These are phyloP conservation scores for Eupithecia inturbata DNA, from an alignment of 2,888 invertebrate species.

Conservation along the genomic window DNA sequence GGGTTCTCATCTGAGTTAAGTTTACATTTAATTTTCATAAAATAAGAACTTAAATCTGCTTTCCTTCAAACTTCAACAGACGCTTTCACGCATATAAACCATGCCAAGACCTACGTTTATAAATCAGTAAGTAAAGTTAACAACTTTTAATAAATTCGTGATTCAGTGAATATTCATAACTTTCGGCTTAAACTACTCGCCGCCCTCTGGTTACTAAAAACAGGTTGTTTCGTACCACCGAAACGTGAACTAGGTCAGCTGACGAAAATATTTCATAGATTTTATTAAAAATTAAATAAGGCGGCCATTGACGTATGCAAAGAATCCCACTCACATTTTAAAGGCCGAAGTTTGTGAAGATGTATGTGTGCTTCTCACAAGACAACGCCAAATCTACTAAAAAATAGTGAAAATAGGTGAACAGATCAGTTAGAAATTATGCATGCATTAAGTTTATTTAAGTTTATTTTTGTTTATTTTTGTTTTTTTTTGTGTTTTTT, in stretches of 20 bases:
- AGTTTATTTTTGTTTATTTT: no score
- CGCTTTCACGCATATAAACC: background rate
- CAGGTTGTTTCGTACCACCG: constrained; percentile 23
- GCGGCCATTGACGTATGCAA: constrained; percentile 12
- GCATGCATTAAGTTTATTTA: background rate
- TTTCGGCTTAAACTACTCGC: constrained; percentile 8
- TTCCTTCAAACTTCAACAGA: background rate
- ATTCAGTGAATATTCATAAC: constrained; percentile 30
- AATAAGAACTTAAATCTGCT: no score
- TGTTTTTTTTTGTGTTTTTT: no score
- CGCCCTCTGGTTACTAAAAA: constrained; percentile 32
- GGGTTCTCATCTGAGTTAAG: background rate
- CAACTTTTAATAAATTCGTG: constrained; percentile 16
- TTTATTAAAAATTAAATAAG: constrained; percentile 27
- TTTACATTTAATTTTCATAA: background rate
- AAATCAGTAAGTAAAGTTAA: constrained; percentile 11
- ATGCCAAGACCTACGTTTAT: background rate
- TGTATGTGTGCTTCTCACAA: background rate
- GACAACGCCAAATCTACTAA: background rate
- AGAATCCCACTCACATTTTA: no score
- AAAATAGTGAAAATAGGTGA: background rate
- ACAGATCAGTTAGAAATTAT: background rate
- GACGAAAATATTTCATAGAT: constrained; percentile 31
- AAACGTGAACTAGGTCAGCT: constrained; percentile 31
- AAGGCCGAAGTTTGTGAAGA: background rate